A percentile compares a stretch with the other conserved stretches of the same genome.
Conservation (phyloP, 2,113 vertebrate genomes). For the Falcunculus frontatus region DNA sequence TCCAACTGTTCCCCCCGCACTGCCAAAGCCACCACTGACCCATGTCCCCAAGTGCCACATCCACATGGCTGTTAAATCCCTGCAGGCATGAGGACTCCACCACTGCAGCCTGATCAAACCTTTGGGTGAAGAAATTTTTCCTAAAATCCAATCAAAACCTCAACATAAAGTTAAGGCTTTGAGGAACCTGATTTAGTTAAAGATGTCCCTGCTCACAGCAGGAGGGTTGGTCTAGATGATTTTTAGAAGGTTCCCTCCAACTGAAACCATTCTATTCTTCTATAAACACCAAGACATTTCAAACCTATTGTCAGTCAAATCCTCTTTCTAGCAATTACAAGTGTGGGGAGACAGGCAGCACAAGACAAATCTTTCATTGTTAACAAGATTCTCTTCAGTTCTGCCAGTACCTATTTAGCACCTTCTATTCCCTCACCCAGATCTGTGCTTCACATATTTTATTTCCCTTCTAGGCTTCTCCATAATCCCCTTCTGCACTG, state of each 20-base stretch:
- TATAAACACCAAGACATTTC: not conserved
- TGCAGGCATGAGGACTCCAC: not conserved
- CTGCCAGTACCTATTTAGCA: not conserved
- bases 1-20: not conserved
- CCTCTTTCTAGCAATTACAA: not conserved
- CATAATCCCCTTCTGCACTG: not conserved
- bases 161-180: not conserved
- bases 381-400: not conserved
- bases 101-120: not conserved
- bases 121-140: not conserved
- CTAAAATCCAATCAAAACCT: not conserved
- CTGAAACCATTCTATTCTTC: not conserved
- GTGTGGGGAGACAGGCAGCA: not conserved
- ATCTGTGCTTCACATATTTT: not conserved
- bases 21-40: not conserved
- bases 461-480: not conserved
- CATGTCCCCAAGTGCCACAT: not conserved
- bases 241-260: not conserved
- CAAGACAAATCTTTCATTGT: not conserved
- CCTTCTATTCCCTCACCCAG: not conserved
- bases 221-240: not conserved
- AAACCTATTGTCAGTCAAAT: not conserved
- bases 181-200: not conserved
- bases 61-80: not conserved
- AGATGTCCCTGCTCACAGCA: not conserved